A percentile compares a stretch with the other conserved stretches of the same genome.
Conservation (phyloP, 1,140 invertebrate genomes). For the Arion vulgaris region DNA sequence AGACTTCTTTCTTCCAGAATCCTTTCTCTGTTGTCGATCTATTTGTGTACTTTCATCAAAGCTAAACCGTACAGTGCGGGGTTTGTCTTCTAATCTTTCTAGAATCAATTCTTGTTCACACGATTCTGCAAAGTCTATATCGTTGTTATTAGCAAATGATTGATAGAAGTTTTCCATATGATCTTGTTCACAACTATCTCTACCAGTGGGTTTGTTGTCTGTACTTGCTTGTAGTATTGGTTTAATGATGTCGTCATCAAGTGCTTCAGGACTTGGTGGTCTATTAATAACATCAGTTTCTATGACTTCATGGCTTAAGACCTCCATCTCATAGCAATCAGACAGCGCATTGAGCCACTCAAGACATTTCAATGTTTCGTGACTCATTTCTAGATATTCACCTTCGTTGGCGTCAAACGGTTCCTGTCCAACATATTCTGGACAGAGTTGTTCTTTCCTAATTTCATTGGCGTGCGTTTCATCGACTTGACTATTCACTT, state of each 20-base stretch:
- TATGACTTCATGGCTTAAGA: not conserved
- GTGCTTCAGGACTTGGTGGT: not conserved
- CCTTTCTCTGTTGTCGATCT: not conserved
- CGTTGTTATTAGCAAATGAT: not conserved
- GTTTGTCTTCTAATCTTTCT: not conserved
- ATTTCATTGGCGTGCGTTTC: not conserved
- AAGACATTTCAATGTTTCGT: constrained; percentile 1
- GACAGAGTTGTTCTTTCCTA: not conserved
- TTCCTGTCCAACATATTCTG: not conserved
- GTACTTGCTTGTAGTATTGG: not conserved
- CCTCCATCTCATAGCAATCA: constrained; percentile 5
- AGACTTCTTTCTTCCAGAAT: not conserved
- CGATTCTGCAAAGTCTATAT: not conserved
- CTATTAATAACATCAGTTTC: not conserved
- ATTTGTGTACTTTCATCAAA: not conserved
- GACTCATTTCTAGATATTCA: not conserved
- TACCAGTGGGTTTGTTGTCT: not conserved
- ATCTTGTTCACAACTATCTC: not conserved
- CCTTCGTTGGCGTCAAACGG: not conserved
- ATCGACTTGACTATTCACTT: not conserved
- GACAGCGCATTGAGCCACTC: constrained; percentile 8
- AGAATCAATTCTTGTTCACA: not conserved
- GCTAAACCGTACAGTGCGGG: not conserved
- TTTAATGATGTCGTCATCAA: not conserved
- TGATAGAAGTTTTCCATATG: not conserved